Base-by-base conservation (phyloP, 2,113 vertebrate species). In the Corydoras sp. region DNA sequence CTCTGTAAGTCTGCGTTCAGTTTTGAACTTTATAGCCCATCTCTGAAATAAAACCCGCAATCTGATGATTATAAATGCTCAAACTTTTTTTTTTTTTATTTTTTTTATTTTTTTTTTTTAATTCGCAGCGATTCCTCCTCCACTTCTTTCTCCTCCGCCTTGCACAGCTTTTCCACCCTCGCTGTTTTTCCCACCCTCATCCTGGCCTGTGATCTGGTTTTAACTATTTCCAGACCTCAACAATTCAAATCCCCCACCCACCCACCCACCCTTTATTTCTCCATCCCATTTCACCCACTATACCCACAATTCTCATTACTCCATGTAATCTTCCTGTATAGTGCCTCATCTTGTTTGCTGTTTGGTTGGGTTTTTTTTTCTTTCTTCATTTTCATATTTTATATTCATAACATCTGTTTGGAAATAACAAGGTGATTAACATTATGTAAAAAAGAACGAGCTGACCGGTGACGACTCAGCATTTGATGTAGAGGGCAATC, bases 211-310 rank as follows among this genome's bases (percentile, higher is more conserved):
- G 81, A 83, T 88, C 83, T 81, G 73, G 79, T 80, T 80, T 81
- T 91, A 91, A 91, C 88, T 85, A 83, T 84, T 90, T 90, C 90
- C 90, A 90, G 89, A 89, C 81, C 74, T 80, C 76, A 67, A 32
- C 77, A 76, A 80, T 83, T 73, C 76, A 14, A n/a, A 13, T 14
- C 54, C 12, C 79, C 80, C 68, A 80, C 43, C 53, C 53, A 60
- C 58, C 61, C 18, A 71, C 51, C 58, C 54, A 53, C 35, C 18
- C 2, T 24, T 67, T 56, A 63, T 63, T 72, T 54, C 55, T 68
- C 50, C 32, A 29, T 49, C 67, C 58, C 58, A 55, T 70, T 74
- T 68, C 78, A 72, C 75, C 78, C 68, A 74, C 72, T 24, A 11
- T 50, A 71, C 32, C 43, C 65, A 62, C 58, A 24, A 24, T 79